Evolutionary conservation across 30 jellyfish, hydroid and myxozoan genomes (phyloP), one percentile per base, ranked within the genome.

Genomic region (Pelagia noctiluca): DNA sequence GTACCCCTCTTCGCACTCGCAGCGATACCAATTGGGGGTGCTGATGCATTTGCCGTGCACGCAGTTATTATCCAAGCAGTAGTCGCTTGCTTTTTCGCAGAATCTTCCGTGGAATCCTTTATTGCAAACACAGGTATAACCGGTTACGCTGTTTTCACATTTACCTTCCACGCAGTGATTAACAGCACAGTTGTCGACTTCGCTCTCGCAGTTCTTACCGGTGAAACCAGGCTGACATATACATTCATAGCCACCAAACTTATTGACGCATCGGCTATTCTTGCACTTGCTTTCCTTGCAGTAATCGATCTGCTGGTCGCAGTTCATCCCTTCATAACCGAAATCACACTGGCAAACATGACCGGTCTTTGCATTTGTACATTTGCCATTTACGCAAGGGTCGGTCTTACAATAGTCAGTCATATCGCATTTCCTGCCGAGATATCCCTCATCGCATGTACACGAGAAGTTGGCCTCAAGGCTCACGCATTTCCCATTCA

Each of bases 301-400:
- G 30, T 63, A 29, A 48, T 85, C 73, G 0, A 47, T 38, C 1
- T 28, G 35, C 19, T 38, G 3, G 16, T 37, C 76, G 35, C 91
- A 81, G 18, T 23, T 33, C 26, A 16, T 19, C 0, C 96, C 92
- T 54, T 70, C 86, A 33, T 63, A 88, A 5, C 71, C 92, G 18
- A 34, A 49, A 4, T 79, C 80, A 75, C 96, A 88, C 49, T 25
- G 67, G 47, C 96, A 88, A 25, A 1, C 33, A 46, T 77, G 70
- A 32, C 67, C 26, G 23, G 70, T 46, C 1, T 47, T 74, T 16
- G 3, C 36, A 12, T 70, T 60, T 19, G 23, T 50, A 63, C 96
- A 88, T 10, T 23, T 23, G 29, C 96, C 96, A 24, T 57, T 32
- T 21, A 25, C 67, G 50, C 96, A 88, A 0, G 96, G 92, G 30